A percentile compares a stretch with the other conserved stretches of the same genome.
Evolutionary conservation across 2,797 vertebrate species (phyloP).

Genomic region (Oreochromis mossambicus): DNA sequence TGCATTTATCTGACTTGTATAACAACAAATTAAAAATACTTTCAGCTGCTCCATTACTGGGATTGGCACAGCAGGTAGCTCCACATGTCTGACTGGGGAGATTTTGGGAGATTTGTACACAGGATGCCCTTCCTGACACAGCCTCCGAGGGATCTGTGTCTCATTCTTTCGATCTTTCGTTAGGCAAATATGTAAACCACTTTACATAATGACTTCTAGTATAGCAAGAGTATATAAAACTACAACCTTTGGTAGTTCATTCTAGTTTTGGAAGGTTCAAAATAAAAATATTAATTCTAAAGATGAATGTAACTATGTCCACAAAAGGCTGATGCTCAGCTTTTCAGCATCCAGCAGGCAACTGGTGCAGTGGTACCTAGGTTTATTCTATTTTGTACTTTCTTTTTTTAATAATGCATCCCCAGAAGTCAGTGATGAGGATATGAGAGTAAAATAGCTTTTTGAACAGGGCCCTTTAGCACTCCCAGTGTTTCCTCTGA

Average conservation of each 20-base stretch:
- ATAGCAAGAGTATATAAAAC: neutral
- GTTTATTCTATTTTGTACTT: constrained; percentile 9
- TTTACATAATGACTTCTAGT: neutral
- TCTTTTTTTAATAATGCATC: neutral
- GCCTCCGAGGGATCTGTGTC: neutral
- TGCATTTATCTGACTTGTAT: neutral
- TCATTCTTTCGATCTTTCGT: rapidly evolving
- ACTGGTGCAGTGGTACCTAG: neutral
- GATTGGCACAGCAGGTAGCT: neutral
- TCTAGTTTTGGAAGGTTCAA: neutral
- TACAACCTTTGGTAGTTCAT: neutral
- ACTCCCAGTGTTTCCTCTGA: neutral
- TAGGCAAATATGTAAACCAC: neutral
- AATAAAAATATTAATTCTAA: neutral
- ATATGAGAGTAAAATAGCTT: neutral
- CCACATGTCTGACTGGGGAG: neutral
- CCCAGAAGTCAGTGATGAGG: neutral
- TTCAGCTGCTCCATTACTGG: neutral
- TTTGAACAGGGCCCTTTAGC: neutral
- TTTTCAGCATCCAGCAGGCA: neutral
- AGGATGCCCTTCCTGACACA: neutral
- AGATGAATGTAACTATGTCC: neutral
- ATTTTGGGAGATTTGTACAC: neutral
- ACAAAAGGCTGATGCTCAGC: neutral
- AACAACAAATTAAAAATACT: neutral